A percentile compares a stretch with the other conserved stretches of the same genome.
phyloP scores from a whole-genome alignment of 1,140 invertebrate species.

The Leptestheria dahalacensis region DNA sequence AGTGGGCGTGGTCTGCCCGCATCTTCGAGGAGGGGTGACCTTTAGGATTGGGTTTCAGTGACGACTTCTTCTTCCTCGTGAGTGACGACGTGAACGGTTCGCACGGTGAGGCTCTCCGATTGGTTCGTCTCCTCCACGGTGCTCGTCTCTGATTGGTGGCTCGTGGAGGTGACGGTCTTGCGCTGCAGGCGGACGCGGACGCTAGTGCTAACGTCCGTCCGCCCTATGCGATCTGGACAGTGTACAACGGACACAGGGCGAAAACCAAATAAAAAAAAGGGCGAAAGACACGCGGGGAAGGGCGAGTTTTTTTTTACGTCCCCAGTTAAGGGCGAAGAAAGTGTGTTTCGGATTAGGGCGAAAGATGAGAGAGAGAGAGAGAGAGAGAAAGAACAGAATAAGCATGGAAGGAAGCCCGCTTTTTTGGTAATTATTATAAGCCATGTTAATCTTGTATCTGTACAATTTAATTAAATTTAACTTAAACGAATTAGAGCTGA shows the following conservation, averaged over 20 bases:
- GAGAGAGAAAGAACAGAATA: conserved; percentile 13
- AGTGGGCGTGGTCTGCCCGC: background rate
- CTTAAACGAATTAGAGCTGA: too few species aligned
- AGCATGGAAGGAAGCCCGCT: conserved; percentile 8
- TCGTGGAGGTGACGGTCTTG: background rate
- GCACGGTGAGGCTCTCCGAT: background rate
- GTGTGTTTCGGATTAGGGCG: too few species aligned
- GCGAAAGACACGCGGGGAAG: background rate
- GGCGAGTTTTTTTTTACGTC: conserved; percentile 9
- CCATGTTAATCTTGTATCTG: too few species aligned
- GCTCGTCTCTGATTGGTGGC: background rate
- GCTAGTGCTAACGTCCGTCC: background rate
- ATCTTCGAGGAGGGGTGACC: background rate
- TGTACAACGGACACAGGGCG: background rate
- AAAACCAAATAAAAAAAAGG: background rate
- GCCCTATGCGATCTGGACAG: background rate
- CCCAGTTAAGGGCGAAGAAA: too few species aligned
- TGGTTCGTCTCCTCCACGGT: background rate
- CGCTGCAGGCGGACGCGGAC: background rate
- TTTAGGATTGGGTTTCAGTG: too few species aligned
- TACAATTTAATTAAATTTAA: too few species aligned
- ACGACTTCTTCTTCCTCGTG: background rate
- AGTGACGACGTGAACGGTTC: background rate
- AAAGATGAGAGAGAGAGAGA: conserved; percentile 5
- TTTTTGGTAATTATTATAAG: background rate